phyloP scores from a whole-genome alignment of 2,888 invertebrate genomes.

The Meganola albula region DNA sequence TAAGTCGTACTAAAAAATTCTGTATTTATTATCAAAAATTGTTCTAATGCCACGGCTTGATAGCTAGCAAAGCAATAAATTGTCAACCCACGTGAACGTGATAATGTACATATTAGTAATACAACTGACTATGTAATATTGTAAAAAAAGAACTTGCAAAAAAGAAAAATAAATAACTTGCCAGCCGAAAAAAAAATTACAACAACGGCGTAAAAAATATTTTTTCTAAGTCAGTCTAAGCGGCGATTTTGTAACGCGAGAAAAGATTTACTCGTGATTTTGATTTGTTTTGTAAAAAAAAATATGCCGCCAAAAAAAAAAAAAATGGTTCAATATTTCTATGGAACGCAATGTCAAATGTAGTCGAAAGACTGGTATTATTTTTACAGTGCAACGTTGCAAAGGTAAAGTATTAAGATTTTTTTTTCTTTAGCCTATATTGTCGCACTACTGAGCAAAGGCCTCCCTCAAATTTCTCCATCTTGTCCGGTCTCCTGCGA shows the following conservation, averaged over 20 bases:
- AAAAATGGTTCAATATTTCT: conserved; percentile 46
- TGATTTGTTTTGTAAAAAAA: conserved; percentile 56
- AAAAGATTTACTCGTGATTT: conserved; percentile 62
- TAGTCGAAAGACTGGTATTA: conserved; percentile 9
- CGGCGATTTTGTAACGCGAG: conserved; percentile 69
- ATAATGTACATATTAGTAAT: neutral
- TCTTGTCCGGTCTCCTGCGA: too few species aligned
- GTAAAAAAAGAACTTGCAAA: conserved; percentile 27
- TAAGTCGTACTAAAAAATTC: too few species aligned
- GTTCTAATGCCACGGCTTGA: neutral
- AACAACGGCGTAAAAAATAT: conserved; percentile 55
- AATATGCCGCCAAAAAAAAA: conserved; percentile 59
- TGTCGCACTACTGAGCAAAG: too few species aligned
- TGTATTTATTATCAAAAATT: neutral
- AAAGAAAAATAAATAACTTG: conserved; percentile 22
- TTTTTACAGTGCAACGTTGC: too few species aligned
- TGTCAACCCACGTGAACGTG: too few species aligned
- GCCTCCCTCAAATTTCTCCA: too few species aligned
- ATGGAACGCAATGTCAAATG: conserved; percentile 13
- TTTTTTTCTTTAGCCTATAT: too few species aligned
- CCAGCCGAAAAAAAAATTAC: conserved; percentile 36
- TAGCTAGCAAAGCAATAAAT: neutral
- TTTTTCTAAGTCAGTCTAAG: conserved; percentile 60
- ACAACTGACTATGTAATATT: conserved; percentile 5
- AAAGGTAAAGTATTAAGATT: too few species aligned